A percentile compares a stretch with the other conserved stretches of the same genome.
phyloP scores from a whole-genome alignment of 2,888 invertebrate species.

The Phasia obesa region DNA sequence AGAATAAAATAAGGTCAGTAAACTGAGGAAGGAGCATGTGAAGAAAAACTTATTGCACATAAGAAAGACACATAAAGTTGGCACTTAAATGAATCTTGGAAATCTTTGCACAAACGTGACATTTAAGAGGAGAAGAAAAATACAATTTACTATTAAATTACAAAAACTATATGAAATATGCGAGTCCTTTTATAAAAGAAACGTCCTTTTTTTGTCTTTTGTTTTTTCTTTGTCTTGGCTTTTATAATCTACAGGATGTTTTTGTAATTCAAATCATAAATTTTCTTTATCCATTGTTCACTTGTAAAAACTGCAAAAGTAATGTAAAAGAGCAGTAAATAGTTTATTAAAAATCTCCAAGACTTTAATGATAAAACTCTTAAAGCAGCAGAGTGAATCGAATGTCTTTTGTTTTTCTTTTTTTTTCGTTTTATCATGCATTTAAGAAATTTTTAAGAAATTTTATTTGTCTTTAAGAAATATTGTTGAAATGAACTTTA shows the following conservation, averaged over 20 bases:
- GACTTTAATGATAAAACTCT: background rate
- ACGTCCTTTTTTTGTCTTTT: background rate
- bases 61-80: too few species aligned
- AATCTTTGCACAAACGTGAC: background rate
- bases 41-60: too few species aligned
- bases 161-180: background rate
- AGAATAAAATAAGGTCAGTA: too few species aligned
- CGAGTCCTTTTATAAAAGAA: background rate
- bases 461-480: too few species aligned
- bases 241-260: conserved; percentile 8
- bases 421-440: too few species aligned
- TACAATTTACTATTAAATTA: background rate
- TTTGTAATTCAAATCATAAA: conserved; percentile 20
- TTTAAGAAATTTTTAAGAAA: too few species aligned
- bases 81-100: too few species aligned
- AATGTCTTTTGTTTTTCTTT: too few species aligned
- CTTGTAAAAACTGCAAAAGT: background rate
- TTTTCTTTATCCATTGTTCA: conserved; percentile 4
- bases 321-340: background rate
- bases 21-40: too few species aligned
- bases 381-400: background rate
- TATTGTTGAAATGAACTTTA: too few species aligned
- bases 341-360: background rate
- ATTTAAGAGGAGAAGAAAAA: background rate
- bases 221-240: background rate